These are phyloP conservation scores for Zaprionus inermis DNA, from an alignment of 1,140 invertebrate species.

Conservation along the genomic window DNA sequence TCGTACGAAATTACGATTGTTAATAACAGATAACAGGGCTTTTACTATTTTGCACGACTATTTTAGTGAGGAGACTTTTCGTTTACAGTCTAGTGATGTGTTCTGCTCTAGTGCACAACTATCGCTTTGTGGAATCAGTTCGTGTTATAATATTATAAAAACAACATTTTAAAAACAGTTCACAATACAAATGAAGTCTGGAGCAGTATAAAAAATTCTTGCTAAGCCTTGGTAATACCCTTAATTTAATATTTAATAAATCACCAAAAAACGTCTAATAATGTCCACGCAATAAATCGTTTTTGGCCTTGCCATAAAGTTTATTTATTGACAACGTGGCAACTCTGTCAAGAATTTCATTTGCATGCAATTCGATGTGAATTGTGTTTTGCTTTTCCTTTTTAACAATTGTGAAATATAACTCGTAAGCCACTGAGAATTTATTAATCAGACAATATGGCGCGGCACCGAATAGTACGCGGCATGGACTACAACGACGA, in stretches of 20 bases:
- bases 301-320: background rate
- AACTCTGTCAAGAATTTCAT: slow-evolving; percentile 30
- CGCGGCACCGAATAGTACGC: slow-evolving; percentile 91
- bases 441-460: slow-evolving; percentile 85
- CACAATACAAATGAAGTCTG: background rate
- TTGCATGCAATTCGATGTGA: slow-evolving; percentile 40
- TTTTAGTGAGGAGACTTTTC: background rate
- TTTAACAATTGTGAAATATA: slow-evolving; percentile 64
- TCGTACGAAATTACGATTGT: slow-evolving; percentile 12
- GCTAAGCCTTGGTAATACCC: background rate
- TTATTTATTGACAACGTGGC: slow-evolving; percentile 11
- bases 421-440: background rate
- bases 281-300: background rate
- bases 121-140: slow-evolving; percentile 1
- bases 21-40: slow-evolving; percentile 1
- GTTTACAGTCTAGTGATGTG: background rate
- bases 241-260: background rate
- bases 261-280: background rate
- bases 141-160: background rate
- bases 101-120: background rate
- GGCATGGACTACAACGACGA: slow-evolving; percentile 92
- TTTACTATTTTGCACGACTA: background rate
- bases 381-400: slow-evolving; percentile 40
- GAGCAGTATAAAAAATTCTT: background rate
- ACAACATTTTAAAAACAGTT: background rate